Evolutionary conservation across 2,113 vertebrate genomes (phyloP).

Genomic region (Indicator maculatus): DNA sequence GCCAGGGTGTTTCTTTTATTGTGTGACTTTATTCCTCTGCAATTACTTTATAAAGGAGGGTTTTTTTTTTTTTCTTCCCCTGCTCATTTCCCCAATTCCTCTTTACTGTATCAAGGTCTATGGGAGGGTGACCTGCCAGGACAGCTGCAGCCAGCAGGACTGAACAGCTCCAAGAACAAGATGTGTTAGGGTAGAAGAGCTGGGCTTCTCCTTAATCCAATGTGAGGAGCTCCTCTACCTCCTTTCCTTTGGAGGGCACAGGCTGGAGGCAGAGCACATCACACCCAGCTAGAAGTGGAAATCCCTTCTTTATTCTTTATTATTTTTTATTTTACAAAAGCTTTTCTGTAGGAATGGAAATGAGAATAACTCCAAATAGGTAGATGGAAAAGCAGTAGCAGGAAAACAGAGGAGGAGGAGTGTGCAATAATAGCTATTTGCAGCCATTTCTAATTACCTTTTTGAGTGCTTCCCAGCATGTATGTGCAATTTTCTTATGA

Average conservation of each 20-base stretch:
- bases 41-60: not conserved
- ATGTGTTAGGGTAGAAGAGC: not conserved
- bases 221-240: not conserved
- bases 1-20: not conserved
- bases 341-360: not conserved
- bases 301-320: not conserved
- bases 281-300: not conserved
- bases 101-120: not conserved
- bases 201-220: not conserved
- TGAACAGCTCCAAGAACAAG: not conserved
- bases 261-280: not conserved
- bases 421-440: not conserved
- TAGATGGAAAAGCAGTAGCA: not conserved
- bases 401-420: not conserved
- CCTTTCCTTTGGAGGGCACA: accelerated
- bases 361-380: not conserved
- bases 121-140: not conserved
- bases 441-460: not conserved
- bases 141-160: constrained; percentile 37
- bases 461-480: not conserved
- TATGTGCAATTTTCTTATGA: not conserved
- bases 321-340: not conserved
- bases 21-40: not conserved
- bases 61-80: not conserved
- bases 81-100: not conserved